phyloP scores from a whole-genome alignment of 2,113 vertebrate species.

The Phycodurus eques region DNA sequence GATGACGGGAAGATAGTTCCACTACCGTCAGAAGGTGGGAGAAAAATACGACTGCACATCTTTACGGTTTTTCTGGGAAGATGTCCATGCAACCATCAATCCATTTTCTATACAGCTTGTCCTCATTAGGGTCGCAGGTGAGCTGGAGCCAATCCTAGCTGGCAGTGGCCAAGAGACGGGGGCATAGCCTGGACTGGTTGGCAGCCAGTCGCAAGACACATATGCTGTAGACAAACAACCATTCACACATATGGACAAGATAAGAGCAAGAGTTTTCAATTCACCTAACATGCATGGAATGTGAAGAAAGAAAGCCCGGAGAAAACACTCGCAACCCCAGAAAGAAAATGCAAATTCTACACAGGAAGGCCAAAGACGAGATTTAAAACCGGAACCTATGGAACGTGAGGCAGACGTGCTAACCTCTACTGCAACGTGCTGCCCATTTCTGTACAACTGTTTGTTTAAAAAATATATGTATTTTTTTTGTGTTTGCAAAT shows the following conservation, averaged over 20 bases:
- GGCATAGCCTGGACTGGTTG: no score
- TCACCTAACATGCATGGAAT: no score
- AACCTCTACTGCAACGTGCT: no score
- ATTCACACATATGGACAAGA: no score
- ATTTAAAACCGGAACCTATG: neutral
- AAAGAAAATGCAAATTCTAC: no score
- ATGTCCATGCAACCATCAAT: neutral
- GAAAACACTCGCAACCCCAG: no score
- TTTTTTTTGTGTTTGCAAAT: slow-evolving; percentile 1
- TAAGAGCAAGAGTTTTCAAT: no score
- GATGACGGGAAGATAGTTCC: neutral
- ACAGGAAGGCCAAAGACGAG: neutral
- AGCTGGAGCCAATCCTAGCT: neutral
- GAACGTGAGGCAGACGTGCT: no score
- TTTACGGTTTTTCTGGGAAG: neutral
- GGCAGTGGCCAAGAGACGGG: neutral
- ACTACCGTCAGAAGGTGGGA: neutral
- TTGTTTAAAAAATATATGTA: neutral
- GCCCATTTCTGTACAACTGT: no score
- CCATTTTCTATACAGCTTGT: neutral
- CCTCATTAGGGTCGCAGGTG: neutral
- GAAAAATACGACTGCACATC: neutral
- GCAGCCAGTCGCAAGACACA: no score
- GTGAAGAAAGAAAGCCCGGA: no score
- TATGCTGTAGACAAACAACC: neutral